Evolutionary conservation across 2,113 vertebrate genomes (phyloP).

Genomic region (Porphyrio hochstetteri): DNA sequence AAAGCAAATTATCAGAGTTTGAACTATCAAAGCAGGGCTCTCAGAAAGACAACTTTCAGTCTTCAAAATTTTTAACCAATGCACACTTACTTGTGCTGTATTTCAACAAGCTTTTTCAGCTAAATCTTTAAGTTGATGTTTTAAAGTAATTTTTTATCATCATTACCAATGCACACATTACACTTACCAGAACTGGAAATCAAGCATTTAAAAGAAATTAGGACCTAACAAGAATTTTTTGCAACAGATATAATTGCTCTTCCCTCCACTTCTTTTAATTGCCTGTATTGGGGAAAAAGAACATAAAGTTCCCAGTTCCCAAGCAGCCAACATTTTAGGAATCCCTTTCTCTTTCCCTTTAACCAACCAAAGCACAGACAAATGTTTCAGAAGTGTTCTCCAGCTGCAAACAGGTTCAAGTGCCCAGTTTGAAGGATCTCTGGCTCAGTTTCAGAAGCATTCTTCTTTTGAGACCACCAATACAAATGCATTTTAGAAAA

Average conservation of each 20-base stretch:
- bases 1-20: slow-evolving; percentile 16
- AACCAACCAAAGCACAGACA: not conserved
- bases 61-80: slow-evolving; percentile 28
- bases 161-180: not conserved
- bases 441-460: not conserved
- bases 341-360: not conserved
- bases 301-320: not conserved
- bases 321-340: not conserved
- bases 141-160: not conserved
- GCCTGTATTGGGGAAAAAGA: not conserved
- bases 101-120: not conserved
- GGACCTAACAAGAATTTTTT: not conserved
- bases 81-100: not conserved
- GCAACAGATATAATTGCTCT: not conserved
- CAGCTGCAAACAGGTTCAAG: not conserved
- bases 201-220: slow-evolving; percentile 17
- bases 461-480: not conserved
- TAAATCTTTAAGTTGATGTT: not conserved
- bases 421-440: not conserved
- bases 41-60: not conserved
- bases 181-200: not conserved
- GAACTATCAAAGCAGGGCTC: not conserved
- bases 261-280: not conserved
- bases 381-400: not conserved
- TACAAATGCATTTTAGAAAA: not conserved